Percentiles rank a stretch among this genome's conserved stretches.
phyloP scores from a whole-genome alignment of 2,113 vertebrate species.

The Acanthochromis polyacanthus region DNA sequence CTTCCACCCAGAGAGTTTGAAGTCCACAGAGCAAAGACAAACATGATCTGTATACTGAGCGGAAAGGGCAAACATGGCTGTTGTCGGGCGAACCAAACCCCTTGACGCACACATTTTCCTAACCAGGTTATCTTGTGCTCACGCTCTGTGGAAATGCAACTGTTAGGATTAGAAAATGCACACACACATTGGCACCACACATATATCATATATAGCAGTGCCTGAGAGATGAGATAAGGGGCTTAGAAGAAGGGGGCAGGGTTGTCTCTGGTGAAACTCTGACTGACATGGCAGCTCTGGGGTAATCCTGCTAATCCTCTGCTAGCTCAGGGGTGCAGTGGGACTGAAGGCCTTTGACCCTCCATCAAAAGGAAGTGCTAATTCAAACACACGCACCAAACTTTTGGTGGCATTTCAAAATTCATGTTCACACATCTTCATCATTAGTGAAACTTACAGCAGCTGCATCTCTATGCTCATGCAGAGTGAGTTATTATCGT shows the following conservation, averaged over 20 bases:
- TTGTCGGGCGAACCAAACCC: constrained; percentile 17
- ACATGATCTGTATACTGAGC: constrained; percentile 37
- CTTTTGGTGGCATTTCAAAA: constrained; percentile 26
- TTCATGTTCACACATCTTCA: constrained; percentile 15
- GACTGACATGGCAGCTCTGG: constrained; percentile 79
- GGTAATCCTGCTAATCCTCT: constrained; percentile 83
- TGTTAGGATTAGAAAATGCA: constrained; percentile 46
- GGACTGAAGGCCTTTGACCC: constrained; percentile 73
- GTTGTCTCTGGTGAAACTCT: constrained; percentile 76
- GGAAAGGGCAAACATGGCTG: constrained; percentile 42
- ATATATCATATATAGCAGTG: constrained; percentile 61
- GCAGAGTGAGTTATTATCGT: constrained; percentile 46
- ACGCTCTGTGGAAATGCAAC: constrained; percentile 60
- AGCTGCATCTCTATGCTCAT: background rate
- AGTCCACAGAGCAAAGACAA: constrained; percentile 48
- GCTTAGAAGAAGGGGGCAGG: constrained; percentile 74
- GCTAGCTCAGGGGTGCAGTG: constrained; percentile 74
- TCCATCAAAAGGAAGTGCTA: constrained; percentile 50
- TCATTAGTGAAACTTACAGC: background rate
- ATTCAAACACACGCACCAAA: constrained; percentile 31
- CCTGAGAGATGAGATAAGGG: constrained; percentile 82
- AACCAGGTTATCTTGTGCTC: constrained; percentile 54
- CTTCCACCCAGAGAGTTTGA: constrained; percentile 15
- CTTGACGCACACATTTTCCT: constrained; percentile 15
- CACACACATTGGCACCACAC: background rate